Conservation (phyloP, 2,797 vertebrate species). For the Acanthurus lineatus region DNA sequence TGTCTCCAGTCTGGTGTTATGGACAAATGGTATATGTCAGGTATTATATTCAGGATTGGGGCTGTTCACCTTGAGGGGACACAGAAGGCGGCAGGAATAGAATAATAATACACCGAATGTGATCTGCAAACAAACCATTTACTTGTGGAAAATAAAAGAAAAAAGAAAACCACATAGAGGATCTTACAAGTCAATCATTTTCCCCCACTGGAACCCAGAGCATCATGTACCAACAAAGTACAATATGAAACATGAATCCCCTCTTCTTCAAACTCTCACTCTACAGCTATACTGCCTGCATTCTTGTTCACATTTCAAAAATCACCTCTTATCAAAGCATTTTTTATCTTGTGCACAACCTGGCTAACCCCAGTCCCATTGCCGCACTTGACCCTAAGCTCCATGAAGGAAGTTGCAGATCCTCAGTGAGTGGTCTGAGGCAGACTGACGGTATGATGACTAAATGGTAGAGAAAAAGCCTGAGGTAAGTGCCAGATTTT, state of each 20-base stretch:
- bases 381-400: constrained; percentile 30
- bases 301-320: constrained; percentile 39
- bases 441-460: not conserved
- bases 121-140: constrained; percentile 46
- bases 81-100: constrained; percentile 27
- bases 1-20: constrained; percentile 19
- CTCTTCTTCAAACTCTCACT: constrained; percentile 37
- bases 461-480: constrained; percentile 10
- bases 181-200: constrained; percentile 49
- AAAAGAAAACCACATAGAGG: constrained; percentile 13
- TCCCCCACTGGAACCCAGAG: constrained; percentile 16
- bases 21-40: constrained; percentile 49
- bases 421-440: constrained; percentile 24
- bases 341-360: constrained; percentile 45
- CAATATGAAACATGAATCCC: constrained; percentile 13
- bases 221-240: constrained; percentile 9
- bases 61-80: constrained; percentile 63
- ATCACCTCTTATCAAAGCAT: constrained; percentile 47
- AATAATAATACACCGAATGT: constrained; percentile 58
- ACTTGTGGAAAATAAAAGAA: not conserved
- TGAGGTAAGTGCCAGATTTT: constrained; percentile 26
- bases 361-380: constrained; percentile 1
- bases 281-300: constrained; percentile 11
- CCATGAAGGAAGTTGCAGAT: constrained; percentile 25
- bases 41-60: constrained; percentile 30